phyloP scores from a whole-genome alignment of 2,113 vertebrate species.

The Drymodes brunneopygia region DNA sequence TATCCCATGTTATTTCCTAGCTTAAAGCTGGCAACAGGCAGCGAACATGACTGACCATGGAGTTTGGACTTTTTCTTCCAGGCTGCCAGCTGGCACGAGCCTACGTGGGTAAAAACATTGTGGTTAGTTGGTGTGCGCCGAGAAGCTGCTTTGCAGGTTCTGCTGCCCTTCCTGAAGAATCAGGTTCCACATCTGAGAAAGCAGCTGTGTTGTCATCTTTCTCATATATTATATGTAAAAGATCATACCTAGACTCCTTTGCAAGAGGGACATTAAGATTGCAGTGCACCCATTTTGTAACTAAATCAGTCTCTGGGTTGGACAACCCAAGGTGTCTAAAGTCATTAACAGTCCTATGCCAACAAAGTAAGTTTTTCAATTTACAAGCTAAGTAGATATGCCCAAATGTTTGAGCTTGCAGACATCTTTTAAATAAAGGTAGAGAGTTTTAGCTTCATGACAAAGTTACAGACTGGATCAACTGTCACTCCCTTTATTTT shows the following conservation, averaged over 20 bases:
- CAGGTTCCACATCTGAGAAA: neutral
- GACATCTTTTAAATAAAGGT: neutral
- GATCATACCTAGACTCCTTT: neutral
- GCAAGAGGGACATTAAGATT: neutral
- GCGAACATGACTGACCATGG: neutral
- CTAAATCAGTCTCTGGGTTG: neutral
- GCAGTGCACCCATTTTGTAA: neutral
- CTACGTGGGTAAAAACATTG: neutral
- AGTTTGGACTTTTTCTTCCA: neutral
- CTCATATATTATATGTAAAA: neutral
- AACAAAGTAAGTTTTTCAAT: neutral
- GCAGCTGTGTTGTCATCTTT: neutral
- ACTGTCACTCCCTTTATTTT: neutral
- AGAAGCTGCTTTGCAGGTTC: neutral
- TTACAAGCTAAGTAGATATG: neutral
- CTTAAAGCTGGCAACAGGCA: neutral
- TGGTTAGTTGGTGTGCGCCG: neutral
- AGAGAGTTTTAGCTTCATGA: neutral
- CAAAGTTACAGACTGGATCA: neutral
- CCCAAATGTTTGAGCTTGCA: neutral
- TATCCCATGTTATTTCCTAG: rapidly evolving
- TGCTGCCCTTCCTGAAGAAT: neutral
- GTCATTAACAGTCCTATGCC: neutral
- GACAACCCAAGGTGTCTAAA: neutral
- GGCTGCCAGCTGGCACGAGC: neutral